These are phyloP conservation scores for Dysidea cf. avara DNA, from an alignment of 37 sponge, comb jelly and placozoan species.

Conservation along the genomic window DNA sequence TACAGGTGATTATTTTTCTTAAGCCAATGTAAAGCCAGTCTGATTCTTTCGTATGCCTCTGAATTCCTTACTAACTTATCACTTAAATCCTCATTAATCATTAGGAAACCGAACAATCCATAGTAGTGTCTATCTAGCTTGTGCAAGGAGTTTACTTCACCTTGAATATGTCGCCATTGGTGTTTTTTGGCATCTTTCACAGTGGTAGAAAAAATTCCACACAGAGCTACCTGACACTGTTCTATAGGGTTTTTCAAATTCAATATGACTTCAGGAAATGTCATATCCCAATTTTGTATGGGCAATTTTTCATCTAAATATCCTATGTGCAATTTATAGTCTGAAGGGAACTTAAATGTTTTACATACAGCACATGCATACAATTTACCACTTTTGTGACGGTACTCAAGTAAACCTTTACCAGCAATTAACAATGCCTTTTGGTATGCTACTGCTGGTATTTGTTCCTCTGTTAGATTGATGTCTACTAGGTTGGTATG, in stretches of 20 bases:
- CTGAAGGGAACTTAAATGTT: no score
- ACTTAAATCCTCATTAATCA: background rate
- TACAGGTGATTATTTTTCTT: constrained; percentile 2
- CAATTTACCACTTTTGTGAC: background rate
- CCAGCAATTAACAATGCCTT: background rate
- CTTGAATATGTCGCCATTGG: background rate
- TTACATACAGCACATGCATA: background rate
- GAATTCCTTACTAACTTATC: background rate
- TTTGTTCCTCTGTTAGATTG: background rate
- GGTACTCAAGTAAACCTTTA: no score
- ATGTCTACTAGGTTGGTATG: background rate
- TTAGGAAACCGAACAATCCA: background rate
- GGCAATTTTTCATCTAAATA: no score
- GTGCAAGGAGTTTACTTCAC: background rate
- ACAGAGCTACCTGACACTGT: background rate
- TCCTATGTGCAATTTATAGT: no score
- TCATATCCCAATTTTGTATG: background rate
- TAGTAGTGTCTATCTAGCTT: constrained; percentile 4
- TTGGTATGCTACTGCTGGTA: background rate
- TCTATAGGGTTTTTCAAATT: background rate
- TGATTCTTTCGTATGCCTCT: background rate
- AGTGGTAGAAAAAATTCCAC: background rate
- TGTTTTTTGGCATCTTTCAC: background rate
- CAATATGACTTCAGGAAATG: background rate
- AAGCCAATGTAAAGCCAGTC: background rate